Conservation (phyloP, 2,797 vertebrate species). For the Eospalax fontanierii region DNA sequence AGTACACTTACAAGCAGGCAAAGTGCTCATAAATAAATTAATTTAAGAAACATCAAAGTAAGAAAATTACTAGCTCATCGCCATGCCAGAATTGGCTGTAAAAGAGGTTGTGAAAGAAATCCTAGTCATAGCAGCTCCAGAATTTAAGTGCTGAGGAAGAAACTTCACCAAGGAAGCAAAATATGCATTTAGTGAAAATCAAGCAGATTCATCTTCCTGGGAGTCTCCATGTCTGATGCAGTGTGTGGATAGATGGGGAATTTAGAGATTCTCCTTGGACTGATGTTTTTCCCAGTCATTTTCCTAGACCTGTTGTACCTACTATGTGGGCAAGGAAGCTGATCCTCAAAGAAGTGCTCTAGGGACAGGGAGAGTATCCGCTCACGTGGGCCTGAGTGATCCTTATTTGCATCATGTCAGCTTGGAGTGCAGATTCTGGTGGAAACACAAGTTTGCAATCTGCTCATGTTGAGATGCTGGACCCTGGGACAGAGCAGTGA, state of each 20-base stretch:
- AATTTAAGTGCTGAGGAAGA: not conserved
- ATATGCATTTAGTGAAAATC: not conserved
- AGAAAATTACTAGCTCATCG: not conserved
- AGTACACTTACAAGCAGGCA: no score
- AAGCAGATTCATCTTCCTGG: not conserved
- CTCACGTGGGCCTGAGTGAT: not conserved
- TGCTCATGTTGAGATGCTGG: not conserved
- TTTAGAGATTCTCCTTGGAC: no score
- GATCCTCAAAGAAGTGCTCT: not conserved
- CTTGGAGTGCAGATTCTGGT: not conserved
- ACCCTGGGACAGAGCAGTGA: not conserved
- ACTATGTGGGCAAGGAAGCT: not conserved
- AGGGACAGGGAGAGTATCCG: not conserved
- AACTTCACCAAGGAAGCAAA: not conserved
- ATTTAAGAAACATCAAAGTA: not conserved
- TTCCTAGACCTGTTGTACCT: not conserved
- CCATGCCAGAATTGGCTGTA: not conserved
- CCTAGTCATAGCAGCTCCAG: not conserved
- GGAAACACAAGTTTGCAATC: not conserved
- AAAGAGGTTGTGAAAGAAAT: not conserved
- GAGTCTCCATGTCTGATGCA: not conserved
- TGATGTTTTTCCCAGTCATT: no score
- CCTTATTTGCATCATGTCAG: not conserved
- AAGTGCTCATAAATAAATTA: no score
- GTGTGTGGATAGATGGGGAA: no score